Evolutionary conservation across 1,140 invertebrate genomes (phyloP).

Genomic region (Tetramorium parvispinum): DNA sequence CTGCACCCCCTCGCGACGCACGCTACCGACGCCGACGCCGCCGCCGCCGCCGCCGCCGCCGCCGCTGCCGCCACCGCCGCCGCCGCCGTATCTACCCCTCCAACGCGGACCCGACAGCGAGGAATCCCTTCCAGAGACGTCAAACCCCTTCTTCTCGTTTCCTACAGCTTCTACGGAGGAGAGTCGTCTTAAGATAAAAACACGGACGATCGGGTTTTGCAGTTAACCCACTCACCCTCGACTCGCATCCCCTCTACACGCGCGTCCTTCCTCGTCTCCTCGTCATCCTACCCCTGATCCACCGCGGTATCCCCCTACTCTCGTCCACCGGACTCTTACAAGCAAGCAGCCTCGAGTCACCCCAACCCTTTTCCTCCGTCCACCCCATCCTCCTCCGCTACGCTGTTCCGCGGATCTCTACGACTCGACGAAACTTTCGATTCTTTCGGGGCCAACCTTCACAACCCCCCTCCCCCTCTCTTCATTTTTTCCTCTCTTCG

Average conservation of each 20-base stretch:
- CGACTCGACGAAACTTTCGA: slow-evolving; percentile 70
- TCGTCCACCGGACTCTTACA: slow-evolving; percentile 49
- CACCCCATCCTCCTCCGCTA: slow-evolving; percentile 35
- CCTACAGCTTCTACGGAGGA: slow-evolving; percentile 67
- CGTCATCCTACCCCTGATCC: slow-evolving; percentile 61
- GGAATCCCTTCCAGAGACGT: slow-evolving; percentile 71
- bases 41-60: slow-evolving; percentile 48
- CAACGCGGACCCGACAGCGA: slow-evolving; percentile 55
- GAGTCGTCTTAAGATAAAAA: slow-evolving; percentile 84
- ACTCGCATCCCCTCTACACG: slow-evolving; percentile 56
- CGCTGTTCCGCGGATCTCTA: slow-evolving; percentile 43
- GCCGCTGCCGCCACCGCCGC: slow-evolving; percentile 38
- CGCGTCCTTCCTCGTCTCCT: slow-evolving; percentile 64
- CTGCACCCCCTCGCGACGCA: slow-evolving; percentile 64
- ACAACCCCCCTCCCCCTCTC: slow-evolving; percentile 49
- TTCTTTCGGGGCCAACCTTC: slow-evolving; percentile 78
- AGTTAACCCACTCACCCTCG: slow-evolving; percentile 81
- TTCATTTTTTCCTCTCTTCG: slow-evolving; percentile 71
- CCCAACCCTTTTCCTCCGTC: slow-evolving; percentile 60
- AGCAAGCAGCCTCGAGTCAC: slow-evolving; percentile 69
- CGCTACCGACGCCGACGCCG: slow-evolving; percentile 58
- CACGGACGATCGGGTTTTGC: slow-evolving; percentile 84
- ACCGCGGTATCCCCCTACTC: slow-evolving; percentile 59
- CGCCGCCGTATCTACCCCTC: slow-evolving; percentile 73
- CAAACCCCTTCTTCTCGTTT: slow-evolving; percentile 66